Evolutionary conservation across 92 coral and sea anemone genomes (phyloP), one percentile per base, ranked within the genome.

Genomic region (Anthopleura xanthogrammica): DNA sequence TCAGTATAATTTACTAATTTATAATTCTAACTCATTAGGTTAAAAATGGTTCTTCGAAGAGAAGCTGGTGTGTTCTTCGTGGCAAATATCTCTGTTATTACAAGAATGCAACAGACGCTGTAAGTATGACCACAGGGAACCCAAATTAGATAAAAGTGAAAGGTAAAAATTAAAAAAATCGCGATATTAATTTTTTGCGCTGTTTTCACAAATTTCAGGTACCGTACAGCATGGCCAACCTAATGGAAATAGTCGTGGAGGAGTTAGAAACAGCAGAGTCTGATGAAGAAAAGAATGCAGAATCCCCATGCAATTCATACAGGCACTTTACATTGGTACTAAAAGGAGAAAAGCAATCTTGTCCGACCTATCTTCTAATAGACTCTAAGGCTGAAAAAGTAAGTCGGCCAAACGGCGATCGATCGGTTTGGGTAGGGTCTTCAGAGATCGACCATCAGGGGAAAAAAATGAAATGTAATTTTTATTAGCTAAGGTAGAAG

Each of bases 51-150:
- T 57, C 88, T 17, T 94, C 98, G 7, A 94, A 92, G 84, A 87
- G 84, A 68, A 90, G 98, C 76, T 96, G 95, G 93, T 90, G 96
- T 79, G 95, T 96, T 46, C 93, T 96, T 72, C 96, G 92, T 42
- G 99, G 99, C 24, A 92, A 95, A 70, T 90, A 88, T 72, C 94
- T 96, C 17, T 94, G 97, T 77, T 96, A 85, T 80, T 94, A 94
- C 92, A 96, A 96, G 88, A 90, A 87, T 48, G 91, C 89, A 36
- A 92, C 80, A 76, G 99, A 96, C 79, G 87, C 89, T 87, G 98
- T 93, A 72, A 56, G 93, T 79, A 40, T 13, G 24, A 9, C 48
- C 23, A 62, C 3, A 62, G 58, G 16, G 58, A 11, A 12, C 58
- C 16, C 58, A 54, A 54, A 0, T 54, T 54, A 54, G 58, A 54